A percentile compares a stretch with the other conserved stretches of the same genome.
These are phyloP conservation scores for Hemaris fuciformis DNA, from an alignment of 2,888 invertebrate genomes.

Conservation along the genomic window DNA sequence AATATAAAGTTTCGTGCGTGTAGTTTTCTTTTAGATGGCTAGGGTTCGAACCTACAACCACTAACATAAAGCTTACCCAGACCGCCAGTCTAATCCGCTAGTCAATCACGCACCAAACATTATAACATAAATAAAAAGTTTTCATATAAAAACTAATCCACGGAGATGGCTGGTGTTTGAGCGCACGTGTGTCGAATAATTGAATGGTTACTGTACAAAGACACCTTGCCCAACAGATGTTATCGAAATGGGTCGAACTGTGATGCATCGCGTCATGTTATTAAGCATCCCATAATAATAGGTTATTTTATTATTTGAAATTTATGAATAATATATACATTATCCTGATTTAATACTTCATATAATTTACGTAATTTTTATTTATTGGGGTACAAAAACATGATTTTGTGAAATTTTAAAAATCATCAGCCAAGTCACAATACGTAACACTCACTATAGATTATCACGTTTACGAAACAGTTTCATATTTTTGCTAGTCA, in stretches of 20 bases:
- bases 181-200: constrained; percentile 48
- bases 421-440: too few species aligned
- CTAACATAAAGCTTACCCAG: too few species aligned
- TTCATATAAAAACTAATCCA: constrained; percentile 16
- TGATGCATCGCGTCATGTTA: constrained; percentile 34
- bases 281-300: constrained; percentile 15
- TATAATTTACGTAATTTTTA: neutral
- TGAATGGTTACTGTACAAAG: constrained; percentile 50
- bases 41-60: too few species aligned
- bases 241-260: constrained; percentile 52
- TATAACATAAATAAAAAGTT: neutral
- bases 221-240: constrained; percentile 77
- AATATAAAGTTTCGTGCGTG: too few species aligned
- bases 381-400: too few species aligned
- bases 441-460: too few species aligned
- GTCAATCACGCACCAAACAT: too few species aligned
- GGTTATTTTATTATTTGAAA: neutral
- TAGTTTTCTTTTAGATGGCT: too few species aligned
- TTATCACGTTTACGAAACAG: too few species aligned
- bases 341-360: neutral
- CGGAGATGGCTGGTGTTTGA: constrained; percentile 26
- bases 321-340: neutral
- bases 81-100: too few species aligned
- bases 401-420: too few species aligned
- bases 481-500: too few species aligned